phyloP scores from a whole-genome alignment of 2,113 vertebrate genomes.

The Acrocephalus kingi region DNA sequence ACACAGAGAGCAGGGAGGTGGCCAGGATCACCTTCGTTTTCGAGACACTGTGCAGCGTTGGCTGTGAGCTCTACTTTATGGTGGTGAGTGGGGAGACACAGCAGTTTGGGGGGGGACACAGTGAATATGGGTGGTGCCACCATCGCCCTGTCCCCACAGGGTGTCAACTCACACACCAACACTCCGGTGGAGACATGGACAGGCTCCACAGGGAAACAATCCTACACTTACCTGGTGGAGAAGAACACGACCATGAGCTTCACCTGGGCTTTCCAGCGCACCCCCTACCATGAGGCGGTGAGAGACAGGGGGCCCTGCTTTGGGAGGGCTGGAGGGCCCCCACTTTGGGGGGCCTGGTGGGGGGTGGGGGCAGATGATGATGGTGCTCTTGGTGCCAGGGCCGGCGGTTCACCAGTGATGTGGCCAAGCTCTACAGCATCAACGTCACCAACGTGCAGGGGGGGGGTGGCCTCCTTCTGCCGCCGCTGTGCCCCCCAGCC shows the following conservation, averaged over 20 bases:
- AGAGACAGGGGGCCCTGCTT: neutral
- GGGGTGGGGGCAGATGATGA: rapidly evolving
- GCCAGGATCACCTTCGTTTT: conserved; percentile 92
- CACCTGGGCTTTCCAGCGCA: conserved; percentile 92
- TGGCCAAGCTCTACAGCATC: conserved; percentile 91
- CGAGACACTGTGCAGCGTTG: conserved; percentile 84
- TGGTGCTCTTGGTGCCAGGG: conserved; percentile 67
- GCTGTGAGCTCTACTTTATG: conserved; percentile 88
- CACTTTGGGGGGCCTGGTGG: neutral
- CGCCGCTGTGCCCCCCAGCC: conserved; percentile 81
- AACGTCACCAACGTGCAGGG: conserved; percentile 87
- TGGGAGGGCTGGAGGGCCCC: neutral
- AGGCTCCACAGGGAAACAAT: conserved; percentile 84
- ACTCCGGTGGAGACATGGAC: conserved; percentile 86
- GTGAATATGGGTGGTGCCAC: neutral
- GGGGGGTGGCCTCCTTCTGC: conserved; percentile 88
- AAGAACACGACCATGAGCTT: conserved; percentile 86
- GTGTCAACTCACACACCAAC: conserved; percentile 80
- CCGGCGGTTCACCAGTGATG: conserved; percentile 81
- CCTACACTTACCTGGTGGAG: conserved; percentile 87
- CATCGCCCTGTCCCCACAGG: conserved; percentile 69
- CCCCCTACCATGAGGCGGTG: conserved; percentile 72
- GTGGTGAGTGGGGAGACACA: conserved; percentile 73
- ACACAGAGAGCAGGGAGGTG: conserved; percentile 78
- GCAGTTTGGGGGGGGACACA: neutral